Evolutionary conservation across 2,888 invertebrate species (phyloP), one percentile per base, ranked within the genome.

Genomic region (Melipona bicolor): DNA sequence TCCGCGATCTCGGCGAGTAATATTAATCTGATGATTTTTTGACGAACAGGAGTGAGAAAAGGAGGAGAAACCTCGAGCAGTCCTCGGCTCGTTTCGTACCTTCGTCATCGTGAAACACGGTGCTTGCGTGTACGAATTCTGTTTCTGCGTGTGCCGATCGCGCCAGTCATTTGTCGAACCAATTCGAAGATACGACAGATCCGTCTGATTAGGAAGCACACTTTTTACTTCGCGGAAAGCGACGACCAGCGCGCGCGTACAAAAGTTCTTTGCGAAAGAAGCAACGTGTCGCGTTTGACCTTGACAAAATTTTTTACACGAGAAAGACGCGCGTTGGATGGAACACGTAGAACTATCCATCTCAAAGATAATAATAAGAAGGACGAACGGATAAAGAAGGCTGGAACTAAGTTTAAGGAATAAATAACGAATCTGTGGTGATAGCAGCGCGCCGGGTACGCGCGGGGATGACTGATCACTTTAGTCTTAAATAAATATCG

Each of bases 391-490:
- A 56, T 70, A 59, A 74, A 52, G 71, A 71, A 77, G 81, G 77
- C 81, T 73, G 56, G 71, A 59, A 79, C 61, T 83, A 82, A 86
- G 64, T 81, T 79, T 82, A 85, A 77, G 80, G 59, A 73, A 78
- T 77, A 83, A 86, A 79, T 87, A 74, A 77, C 56, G 83, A 87
- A 84, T 52, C 77, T 75, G 80, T 70, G 80, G 65, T 72, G 87
- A 71, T 72, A 77, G 79, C 75, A 79, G 68, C 19, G 84, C 74
- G 61, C 21, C 68, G 85, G 88, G 84, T 82, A 86, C 83, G 79
- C 81, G 65, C 77, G 85, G 88, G 85, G 83, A 77, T 75, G 88
- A 88, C 88, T 88, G 88, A 88, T 27, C 77, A 27, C 65, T 74
- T 86, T 87, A 87, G 78, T 84, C 84, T 88, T 87, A 84, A 88